Base-by-base conservation (phyloP, 2,113 vertebrate species). In the Machaerirhynchus nigripectus region DNA sequence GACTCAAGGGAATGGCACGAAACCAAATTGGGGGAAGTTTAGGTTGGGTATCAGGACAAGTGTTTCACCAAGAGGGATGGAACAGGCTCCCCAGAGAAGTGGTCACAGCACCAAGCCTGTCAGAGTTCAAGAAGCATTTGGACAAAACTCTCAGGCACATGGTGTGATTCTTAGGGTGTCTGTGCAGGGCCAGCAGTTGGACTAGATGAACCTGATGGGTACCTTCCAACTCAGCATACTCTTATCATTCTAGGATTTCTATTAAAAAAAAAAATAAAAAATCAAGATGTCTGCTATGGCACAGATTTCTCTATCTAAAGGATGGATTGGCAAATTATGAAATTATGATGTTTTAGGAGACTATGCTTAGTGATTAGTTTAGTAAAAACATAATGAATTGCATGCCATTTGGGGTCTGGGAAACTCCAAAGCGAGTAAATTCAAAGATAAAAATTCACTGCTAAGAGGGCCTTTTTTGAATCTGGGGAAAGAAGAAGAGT, bases 11-110 rank as follows among this genome's bases (percentile, higher is more conserved):
- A 82, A 75, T n/a, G 24, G 11, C n/a, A 21, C 4, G 9, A 68
- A 75, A 52, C 13, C 0, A 0, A 37, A 17, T 9, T 1, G 4
- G 1, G 35, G 16, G 20, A 75, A 3, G 13, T 46, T 39, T 53
- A 26, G 13, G 6, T 4, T 74, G 30, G 7, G 5, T 44, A 24
- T 37, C 13, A n/a, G 8, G n/a, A 60, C 67, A 53, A 67, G 1
- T 46, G 8, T 68, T 82, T 47, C 46, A 40, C 13, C n/a, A 39
- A 31, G 24, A 55, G 21, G 9, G 8, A 26, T 47, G 39, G 40
- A 68, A 60, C 27, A 44, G 50, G 10, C 2, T 81, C 12, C 15
- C 11, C 13, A 31, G 16, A 11, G 9, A 47, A 35, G 17, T 28
- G 22, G 27, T 46, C 46, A 60, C 30, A 82, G 14, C 30, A 60